Evolutionary conservation across 2,797 vertebrate genomes (phyloP).

Genomic region (Picus viridis): DNA sequence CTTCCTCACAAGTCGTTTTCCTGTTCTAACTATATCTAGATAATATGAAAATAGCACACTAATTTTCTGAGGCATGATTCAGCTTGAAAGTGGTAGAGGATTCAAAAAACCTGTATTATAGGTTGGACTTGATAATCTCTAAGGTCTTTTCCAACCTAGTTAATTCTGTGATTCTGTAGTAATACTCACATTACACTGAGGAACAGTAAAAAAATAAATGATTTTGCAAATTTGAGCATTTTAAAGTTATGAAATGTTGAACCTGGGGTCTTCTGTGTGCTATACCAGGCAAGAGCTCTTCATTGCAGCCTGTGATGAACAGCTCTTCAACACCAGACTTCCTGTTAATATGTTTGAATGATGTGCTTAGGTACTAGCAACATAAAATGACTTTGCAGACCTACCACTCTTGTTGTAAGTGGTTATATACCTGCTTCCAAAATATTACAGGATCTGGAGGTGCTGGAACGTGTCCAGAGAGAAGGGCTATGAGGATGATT

Average conservation of each 20-base stretch:
- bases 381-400: accelerated
- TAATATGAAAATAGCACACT: not conserved
- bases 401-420: accelerated
- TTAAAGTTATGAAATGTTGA: not conserved
- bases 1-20: not conserved
- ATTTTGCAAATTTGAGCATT: not conserved
- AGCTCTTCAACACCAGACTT: accelerated
- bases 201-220: not conserved
- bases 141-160: no score
- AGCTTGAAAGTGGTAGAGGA: not conserved
- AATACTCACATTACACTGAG: not conserved
- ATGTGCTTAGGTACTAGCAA: not conserved
- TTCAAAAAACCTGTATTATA: not conserved
- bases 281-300: not conserved
- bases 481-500: no score
- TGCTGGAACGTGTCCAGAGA: no score
- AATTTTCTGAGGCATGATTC: not conserved
- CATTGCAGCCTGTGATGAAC: not conserved
- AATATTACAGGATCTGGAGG: no score
- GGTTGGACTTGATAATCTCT: no score
- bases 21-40: not conserved
- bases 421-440: not conserved
- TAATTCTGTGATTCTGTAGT: not conserved
- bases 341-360: not conserved
- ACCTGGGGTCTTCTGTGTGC: not conserved